These are phyloP conservation scores for Musca vetustissima DNA, from an alignment of 1,140 invertebrate species.

Conservation along the genomic window DNA sequence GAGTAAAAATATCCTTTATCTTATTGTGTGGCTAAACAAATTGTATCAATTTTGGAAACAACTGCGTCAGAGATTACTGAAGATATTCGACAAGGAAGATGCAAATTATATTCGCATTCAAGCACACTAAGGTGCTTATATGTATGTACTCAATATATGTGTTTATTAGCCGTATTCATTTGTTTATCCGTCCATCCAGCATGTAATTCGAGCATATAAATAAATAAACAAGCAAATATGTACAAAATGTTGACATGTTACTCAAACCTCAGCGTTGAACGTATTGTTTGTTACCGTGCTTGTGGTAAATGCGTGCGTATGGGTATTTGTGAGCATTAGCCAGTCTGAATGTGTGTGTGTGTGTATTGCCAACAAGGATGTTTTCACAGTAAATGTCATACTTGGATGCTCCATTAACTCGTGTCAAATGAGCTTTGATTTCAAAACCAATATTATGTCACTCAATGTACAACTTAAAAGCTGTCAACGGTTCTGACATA, in stretches of 20 bases:
- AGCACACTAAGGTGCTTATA: too few relatives aligned
- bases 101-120: too few relatives aligned
- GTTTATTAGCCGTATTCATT: background rate
- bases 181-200: background rate
- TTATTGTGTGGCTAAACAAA: too few relatives aligned
- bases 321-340: background rate
- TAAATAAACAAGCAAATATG: background rate
- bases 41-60: too few relatives aligned
- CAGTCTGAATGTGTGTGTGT: too few relatives aligned
- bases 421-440: conserved; percentile 19
- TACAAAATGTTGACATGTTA: background rate
- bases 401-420: conserved; percentile 22
- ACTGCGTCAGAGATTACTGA: too few relatives aligned
- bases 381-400: conserved; percentile 22
- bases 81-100: too few relatives aligned
- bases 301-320: background rate
- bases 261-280: too few relatives aligned
- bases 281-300: too few relatives aligned
- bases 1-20: too few relatives aligned
- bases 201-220: conserved; percentile 1
- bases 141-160: too few relatives aligned
- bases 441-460: conserved; percentile 17
- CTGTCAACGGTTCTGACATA: conserved; percentile 15
- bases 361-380: background rate
- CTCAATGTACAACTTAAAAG: conserved; percentile 15